Percentiles rank a stretch among this genome's conserved stretches.
Evolutionary conservation across 2,797 vertebrate species (phyloP).

Genomic region (Oreonectes daqikongensis): DNA sequence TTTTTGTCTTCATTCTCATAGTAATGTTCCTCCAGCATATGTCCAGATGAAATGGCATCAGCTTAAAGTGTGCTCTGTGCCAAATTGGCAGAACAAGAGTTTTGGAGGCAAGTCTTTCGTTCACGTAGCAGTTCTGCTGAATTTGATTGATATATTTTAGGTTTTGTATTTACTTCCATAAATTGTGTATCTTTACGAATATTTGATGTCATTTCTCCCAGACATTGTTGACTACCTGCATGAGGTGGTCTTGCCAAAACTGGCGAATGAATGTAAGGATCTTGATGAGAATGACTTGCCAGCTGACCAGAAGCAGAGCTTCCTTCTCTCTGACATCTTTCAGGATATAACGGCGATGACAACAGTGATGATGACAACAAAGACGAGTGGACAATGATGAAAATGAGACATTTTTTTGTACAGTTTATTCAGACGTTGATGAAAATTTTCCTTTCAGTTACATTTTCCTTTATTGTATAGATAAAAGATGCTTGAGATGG

Average conservation of each 20-base stretch:
- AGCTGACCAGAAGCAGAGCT: constrained; percentile 32
- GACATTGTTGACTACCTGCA: constrained; percentile 82
- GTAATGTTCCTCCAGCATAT: constrained; percentile 72
- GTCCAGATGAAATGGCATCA: constrained; percentile 77
- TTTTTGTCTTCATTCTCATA: constrained; percentile 59
- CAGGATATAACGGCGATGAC: constrained; percentile 12
- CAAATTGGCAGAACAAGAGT: constrained; percentile 74
- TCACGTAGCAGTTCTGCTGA: background rate
- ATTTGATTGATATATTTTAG: background rate
- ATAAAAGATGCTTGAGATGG: background rate
- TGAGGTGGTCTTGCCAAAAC: constrained; percentile 67
- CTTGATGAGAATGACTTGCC: background rate
- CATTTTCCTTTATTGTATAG: background rate
- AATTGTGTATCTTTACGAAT: background rate
- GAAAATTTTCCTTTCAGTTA: background rate
- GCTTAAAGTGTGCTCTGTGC: constrained; percentile 79
- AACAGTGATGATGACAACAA: constrained; percentile 40
- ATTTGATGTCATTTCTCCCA: constrained; percentile 55
- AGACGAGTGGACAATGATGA: constrained; percentile 11
- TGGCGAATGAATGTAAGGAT: constrained; percentile 61
- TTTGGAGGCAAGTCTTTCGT: constrained; percentile 78
- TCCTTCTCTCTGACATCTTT: constrained; percentile 64
- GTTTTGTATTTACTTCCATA: no score
- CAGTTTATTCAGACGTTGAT: background rate
- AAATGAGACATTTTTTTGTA: background rate